Percentiles rank a stretch among this genome's conserved stretches.
Conservation (phyloP, 2,888 invertebrate genomes). For the Zhuqinia jingwanae region DNA sequence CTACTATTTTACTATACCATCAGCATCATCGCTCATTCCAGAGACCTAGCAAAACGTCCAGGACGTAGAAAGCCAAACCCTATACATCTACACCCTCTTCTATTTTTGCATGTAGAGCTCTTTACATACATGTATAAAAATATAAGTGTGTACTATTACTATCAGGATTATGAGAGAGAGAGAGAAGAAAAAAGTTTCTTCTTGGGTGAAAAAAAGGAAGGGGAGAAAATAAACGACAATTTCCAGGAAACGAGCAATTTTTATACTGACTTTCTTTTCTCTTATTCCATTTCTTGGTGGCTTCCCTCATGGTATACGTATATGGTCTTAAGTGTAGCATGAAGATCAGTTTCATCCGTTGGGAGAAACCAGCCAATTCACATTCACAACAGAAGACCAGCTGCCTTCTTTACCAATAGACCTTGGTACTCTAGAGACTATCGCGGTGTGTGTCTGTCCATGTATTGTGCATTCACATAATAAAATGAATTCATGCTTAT, state of each 20-base stretch:
- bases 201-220: conserved; percentile 57
- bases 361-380: conserved; percentile 71
- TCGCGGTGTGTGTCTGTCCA: neutral
- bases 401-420: conserved; percentile 50
- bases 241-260: conserved; percentile 76
- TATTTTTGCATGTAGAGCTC: neutral
- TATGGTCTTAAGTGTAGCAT: conserved; percentile 62
- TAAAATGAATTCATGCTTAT: conserved; percentile 38
- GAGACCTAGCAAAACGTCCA: neutral
- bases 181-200: conserved; percentile 57
- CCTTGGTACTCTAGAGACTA: conserved; percentile 18
- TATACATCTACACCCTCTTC: conserved; percentile 12
- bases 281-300: conserved; percentile 62
- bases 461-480: neutral
- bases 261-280: conserved; percentile 68
- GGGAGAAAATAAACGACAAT: conserved; percentile 73
- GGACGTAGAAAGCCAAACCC: conserved; percentile 23
- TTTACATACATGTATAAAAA: conserved; percentile 40
- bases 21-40: conserved; percentile 31
- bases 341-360: conserved; percentile 69
- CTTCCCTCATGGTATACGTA: conserved; percentile 38
- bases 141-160: conserved; percentile 20
- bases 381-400: conserved; percentile 63
- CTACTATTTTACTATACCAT: conserved; percentile 21
- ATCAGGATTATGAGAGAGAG: conserved; percentile 55